Base-by-base conservation (phyloP, 2,888 invertebrate genomes). In the Drosophila birchii region DNA sequence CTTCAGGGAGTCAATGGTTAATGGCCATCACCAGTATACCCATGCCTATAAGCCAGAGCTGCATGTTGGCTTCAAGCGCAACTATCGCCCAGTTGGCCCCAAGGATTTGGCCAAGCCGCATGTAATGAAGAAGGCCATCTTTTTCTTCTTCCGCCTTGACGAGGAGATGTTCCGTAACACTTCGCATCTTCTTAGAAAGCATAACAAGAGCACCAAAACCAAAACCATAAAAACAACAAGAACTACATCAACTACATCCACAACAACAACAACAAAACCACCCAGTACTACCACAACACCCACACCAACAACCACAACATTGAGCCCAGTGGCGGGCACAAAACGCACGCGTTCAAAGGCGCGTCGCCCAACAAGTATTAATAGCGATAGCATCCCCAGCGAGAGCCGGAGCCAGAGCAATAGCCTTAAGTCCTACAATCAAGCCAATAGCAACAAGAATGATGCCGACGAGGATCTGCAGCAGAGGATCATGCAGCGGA, bases 51-150 rank as follows among this genome's bases (percentile, higher is more conserved):
- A 92, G 77, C 77, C 84, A 32, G 61, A 66, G 49, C 84, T 88
- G 72, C 89, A 88, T 20, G 88, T 92, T 38, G 92, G 91, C 38
- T 88, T 92, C 63, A 92, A 91, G 53, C 86, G 81, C 16, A 87
- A 89, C 70, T 83, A 88, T 75, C 83, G 79, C 45, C 91, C 90
- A 6, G 70, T 91, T 3, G 91, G 90, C n/a, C 90, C 90, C 16
- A 77, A 70, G 59, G 86, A 88, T n/a, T 64, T 82, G 78, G 61
- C 75, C 47, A 85, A 75, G 34, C 56, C 66, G 63, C 77, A 86
- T 59, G 80, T 86, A 49, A 51, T 84, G 45, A 77, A 78, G 16
- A 87, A 88, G 36, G 86, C 87, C 41, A 90, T 85, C 49, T 91
- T 90, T 63, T 76, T 80, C n/a, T 92, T 92, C 69, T 80, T 80